Percentiles rank a stretch among this genome's conserved stretches.
Evolutionary conservation across 2,888 invertebrate genomes (phyloP).

Genomic region (Axea sp.): DNA sequence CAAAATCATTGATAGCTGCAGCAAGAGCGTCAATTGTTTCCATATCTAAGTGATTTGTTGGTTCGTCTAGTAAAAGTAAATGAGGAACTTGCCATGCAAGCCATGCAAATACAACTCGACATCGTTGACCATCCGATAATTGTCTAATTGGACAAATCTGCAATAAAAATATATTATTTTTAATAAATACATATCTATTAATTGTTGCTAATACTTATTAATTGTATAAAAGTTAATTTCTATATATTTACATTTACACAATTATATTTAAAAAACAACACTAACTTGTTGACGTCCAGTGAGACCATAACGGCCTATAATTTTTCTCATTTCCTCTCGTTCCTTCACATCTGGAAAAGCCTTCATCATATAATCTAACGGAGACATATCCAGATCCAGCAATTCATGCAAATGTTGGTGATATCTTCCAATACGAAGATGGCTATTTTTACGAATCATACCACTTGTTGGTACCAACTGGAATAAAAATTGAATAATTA

Average conservation of each 20-base stretch:
- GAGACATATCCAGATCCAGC: constrained; percentile 95
- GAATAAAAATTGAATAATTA: constrained; percentile 23
- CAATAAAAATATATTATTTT: background rate
- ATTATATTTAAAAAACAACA: too few relatives aligned
- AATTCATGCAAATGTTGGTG: constrained; percentile 99
- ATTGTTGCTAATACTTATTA: background rate
- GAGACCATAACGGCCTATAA: constrained; percentile 98
- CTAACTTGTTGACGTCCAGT: constrained; percentile 96
- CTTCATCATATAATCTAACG: constrained; percentile 99
- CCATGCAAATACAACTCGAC: constrained; percentile 99
- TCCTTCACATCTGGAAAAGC: constrained; percentile 98
- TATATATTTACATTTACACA: too few relatives aligned
- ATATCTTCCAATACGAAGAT: constrained; percentile 97
- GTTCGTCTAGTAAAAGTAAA: constrained; percentile 91
- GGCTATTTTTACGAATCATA: constrained; percentile 98
- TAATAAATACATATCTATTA: background rate
- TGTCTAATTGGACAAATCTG: constrained; percentile 93
- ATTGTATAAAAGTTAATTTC: too few relatives aligned
- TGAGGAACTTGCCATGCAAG: constrained; percentile 98
- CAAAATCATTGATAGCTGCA: constrained; percentile 98
- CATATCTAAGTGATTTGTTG: constrained; percentile 98
- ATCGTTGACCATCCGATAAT: constrained; percentile 96
- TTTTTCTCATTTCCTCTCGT: constrained; percentile 99
- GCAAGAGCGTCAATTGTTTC: constrained; percentile 99
- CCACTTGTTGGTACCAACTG: constrained; percentile 95